Base-by-base conservation (phyloP, 2,888 invertebrate genomes). In the Scrobipalpa atriplicella region DNA sequence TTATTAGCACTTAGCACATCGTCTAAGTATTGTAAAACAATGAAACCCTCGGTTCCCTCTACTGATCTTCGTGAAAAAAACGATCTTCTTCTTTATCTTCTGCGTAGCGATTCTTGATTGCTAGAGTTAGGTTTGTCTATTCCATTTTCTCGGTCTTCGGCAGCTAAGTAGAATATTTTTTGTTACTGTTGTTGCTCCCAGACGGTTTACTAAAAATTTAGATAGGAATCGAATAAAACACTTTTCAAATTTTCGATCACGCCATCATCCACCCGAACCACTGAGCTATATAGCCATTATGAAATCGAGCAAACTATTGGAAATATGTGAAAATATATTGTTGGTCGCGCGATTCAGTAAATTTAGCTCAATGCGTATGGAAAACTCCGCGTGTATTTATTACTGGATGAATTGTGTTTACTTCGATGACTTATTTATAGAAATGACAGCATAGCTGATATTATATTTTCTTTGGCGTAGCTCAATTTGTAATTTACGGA, bases 251-350 rank as follows among this genome's bases (percentile, higher is more conserved):
- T 16, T 47, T 3, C 47, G 16, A 10, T 43, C n/a, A 11, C 8
- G 8, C 43, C 43, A 11, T 16, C 3, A 16, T n/a, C 47, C 47
- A n/a, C n/a, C 47, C 16, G 47, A 47, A 10, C 10, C 47, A 47
- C 16, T 47, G 47, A 16, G 16, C 16, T 3, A 8, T 3, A 8
- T 1, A 1, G n/a, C n/a, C 47, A 47, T 47, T 47, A 47, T n/a
- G 16, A 47, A 47, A 8, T 16, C 5, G 16, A 47, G 47, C 47
- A 47, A 47, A 47, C n/a, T 47, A 47, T 47, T 47, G 47, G n/a
- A 47, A n/a, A 47, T 47, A 47, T 47, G 16, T n/a, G n/a, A 47
- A 47, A 47, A 47, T 47, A 47, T 47, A 47, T 47, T 47, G 16
- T 47, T 3, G 47, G n/a, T 47, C 16, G 47, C 39, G 8, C 16